Conservation (phyloP, 30 jellyfish, hydroid and myxozoan genomes). For the Aurelia aurita complex sp. Pacific region DNA sequence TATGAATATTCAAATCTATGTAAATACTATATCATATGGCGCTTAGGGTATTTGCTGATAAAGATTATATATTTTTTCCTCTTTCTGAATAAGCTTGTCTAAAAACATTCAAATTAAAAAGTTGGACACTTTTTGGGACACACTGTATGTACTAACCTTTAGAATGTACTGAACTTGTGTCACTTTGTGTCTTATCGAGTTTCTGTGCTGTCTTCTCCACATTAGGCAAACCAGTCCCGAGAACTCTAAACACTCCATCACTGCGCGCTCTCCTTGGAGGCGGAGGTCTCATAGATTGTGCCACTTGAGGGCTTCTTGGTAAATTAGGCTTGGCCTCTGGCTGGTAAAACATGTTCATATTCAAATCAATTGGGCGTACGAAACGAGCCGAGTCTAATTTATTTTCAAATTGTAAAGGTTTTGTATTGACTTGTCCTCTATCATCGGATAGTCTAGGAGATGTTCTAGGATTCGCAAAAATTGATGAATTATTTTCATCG, state of each 20-base stretch:
- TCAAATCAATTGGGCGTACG: not conserved
- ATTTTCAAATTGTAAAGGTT: not conserved
- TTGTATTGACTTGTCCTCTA: not conserved
- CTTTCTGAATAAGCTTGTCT: too few species aligned
- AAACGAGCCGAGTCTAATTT: not conserved
- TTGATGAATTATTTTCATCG: not conserved
- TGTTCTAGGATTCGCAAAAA: not conserved
- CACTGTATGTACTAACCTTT: too few species aligned
- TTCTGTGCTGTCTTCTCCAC: not conserved
- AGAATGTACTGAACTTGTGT: conserved; percentile 13
- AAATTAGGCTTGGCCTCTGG: not conserved
- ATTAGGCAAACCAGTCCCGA: not conserved
- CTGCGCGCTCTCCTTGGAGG: conserved; percentile 34
- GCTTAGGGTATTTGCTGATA: too few species aligned
- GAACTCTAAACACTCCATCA: conserved; percentile 36
- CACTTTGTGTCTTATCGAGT: conserved; percentile 36
- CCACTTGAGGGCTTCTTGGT: conserved; percentile 4
- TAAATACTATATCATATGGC: too few species aligned
- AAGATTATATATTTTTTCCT: too few species aligned
- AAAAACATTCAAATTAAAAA: too few species aligned
- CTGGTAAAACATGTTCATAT: not conserved
- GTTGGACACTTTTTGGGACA: too few species aligned
- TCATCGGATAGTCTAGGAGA: not conserved
- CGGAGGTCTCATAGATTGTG: conserved; percentile 38
- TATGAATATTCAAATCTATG: too few species aligned